phyloP scores from a whole-genome alignment of 1,140 invertebrate species.

The Heliconius nattereri region DNA sequence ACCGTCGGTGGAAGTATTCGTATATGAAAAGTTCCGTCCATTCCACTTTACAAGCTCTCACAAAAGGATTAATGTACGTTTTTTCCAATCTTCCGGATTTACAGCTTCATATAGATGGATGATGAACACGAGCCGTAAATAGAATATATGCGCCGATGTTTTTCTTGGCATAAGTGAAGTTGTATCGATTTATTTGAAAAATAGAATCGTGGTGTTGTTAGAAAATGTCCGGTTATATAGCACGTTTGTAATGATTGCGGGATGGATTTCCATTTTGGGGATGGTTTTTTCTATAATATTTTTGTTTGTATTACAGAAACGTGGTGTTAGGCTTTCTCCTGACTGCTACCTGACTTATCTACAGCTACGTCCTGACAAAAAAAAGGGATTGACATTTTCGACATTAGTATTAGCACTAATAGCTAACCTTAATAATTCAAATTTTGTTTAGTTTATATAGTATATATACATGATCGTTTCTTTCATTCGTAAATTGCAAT shows the following conservation, averaged over 20 bases:
- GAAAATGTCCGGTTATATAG: background rate
- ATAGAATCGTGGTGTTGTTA: background rate
- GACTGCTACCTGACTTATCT: too few relatives aligned
- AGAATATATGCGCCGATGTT: slow-evolving; percentile 2
- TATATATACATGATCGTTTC: too few relatives aligned
- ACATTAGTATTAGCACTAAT: too few relatives aligned
- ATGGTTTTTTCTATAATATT: background rate
- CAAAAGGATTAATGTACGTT: slow-evolving; percentile 5
- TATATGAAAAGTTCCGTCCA: slow-evolving; percentile 6
- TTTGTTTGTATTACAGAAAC: too few relatives aligned
- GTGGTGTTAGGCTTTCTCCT: too few relatives aligned
- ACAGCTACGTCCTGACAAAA: too few relatives aligned
- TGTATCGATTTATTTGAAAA: background rate
- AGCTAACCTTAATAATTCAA: too few relatives aligned
- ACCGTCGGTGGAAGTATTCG: background rate
- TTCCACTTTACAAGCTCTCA: slow-evolving; percentile 4
- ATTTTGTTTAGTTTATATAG: too few relatives aligned
- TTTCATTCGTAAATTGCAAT: too few relatives aligned
- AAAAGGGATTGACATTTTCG: too few relatives aligned
- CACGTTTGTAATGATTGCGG: background rate
- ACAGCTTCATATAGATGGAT: slow-evolving; percentile 15
- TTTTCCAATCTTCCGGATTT: slow-evolving; percentile 12
- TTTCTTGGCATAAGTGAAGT: background rate
- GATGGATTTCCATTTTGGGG: too few relatives aligned
- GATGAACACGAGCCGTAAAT: background rate